Conservation (phyloP, 2,888 invertebrate species). For the Meandrusa payeni region DNA sequence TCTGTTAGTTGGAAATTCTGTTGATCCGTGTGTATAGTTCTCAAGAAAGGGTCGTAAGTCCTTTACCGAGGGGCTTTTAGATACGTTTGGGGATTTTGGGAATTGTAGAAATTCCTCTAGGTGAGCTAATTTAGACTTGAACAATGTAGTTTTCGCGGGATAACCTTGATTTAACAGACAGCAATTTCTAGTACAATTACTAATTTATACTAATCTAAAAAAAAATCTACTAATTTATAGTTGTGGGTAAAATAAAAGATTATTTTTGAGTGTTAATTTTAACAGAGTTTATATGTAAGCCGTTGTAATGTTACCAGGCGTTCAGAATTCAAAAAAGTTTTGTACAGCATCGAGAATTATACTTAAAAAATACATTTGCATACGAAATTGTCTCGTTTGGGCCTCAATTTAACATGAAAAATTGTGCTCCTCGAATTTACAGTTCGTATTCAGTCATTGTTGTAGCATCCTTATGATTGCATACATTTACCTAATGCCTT, state of each 20-base stretch:
- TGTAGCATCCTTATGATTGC: slow-evolving; percentile 28
- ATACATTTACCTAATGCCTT: no score
- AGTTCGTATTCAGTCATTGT: slow-evolving; percentile 45
- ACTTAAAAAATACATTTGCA: slow-evolving; percentile 49
- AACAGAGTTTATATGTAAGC: no score
- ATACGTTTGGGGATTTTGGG: slow-evolving; percentile 54
- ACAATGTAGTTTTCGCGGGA: slow-evolving; percentile 29
- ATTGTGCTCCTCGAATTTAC: slow-evolving; percentile 32
- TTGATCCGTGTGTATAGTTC: slow-evolving; percentile 37
- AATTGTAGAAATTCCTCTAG: slow-evolving; percentile 46
- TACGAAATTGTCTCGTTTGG: slow-evolving; percentile 50
- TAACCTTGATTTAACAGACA: slow-evolving; percentile 11
- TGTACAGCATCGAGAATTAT: slow-evolving; percentile 29
- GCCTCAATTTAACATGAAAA: slow-evolving; percentile 48
- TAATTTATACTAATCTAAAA: no score
- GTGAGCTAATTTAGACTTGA: slow-evolving; percentile 44
- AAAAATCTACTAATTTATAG: no score
- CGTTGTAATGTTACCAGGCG: slow-evolving; percentile 9
- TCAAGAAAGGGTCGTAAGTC: slow-evolving; percentile 42
- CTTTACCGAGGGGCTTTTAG: slow-evolving; percentile 44
- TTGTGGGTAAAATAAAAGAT: no score
- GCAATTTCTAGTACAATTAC: no score
- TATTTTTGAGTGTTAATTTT: no score
- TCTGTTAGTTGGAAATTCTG: slow-evolving; percentile 4
- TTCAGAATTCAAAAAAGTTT: slow-evolving; percentile 25